Evolutionary conservation across 1,140 invertebrate genomes (phyloP).

Genomic region (Bilobella aurantiaca): DNA sequence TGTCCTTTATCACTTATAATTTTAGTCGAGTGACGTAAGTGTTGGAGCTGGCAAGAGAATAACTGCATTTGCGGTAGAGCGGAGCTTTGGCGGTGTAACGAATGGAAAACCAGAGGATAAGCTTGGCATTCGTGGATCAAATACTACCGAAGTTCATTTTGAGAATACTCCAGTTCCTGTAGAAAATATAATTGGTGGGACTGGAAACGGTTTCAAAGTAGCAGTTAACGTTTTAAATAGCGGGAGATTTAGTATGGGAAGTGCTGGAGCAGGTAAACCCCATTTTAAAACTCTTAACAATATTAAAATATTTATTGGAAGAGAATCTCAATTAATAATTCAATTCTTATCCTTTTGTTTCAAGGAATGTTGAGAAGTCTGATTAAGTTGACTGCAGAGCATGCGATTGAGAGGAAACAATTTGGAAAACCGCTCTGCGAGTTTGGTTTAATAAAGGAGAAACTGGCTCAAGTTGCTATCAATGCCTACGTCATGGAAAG

Average conservation of each 20-base stretch:
- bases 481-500: conserved; percentile 64
- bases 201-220: conserved; percentile 59
- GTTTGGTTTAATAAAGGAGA: conserved; percentile 48
- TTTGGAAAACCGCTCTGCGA: conserved; percentile 51
- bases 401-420: conserved; percentile 53
- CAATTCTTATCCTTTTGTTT: background rate
- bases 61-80: conserved; percentile 66
- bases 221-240: conserved; percentile 64
- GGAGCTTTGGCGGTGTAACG: conserved; percentile 55
- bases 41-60: conserved; percentile 36
- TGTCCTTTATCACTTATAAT: background rate
- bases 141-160: conserved; percentile 48
- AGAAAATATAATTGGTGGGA: conserved; percentile 56
- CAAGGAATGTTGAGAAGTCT: conserved; percentile 42
- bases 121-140: conserved; percentile 54
- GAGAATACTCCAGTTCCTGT: conserved; percentile 56
- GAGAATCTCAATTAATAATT: background rate
- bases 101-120: conserved; percentile 58
- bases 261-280: conserved; percentile 39
- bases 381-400: conserved; percentile 45
- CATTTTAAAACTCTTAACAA: background rate
- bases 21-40: conserved; percentile 19
- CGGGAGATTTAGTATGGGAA: conserved; percentile 46
- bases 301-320: background rate
- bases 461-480: conserved; percentile 47